Conservation (phyloP, 2,888 invertebrate genomes). For the Nomada hirtipes region DNA sequence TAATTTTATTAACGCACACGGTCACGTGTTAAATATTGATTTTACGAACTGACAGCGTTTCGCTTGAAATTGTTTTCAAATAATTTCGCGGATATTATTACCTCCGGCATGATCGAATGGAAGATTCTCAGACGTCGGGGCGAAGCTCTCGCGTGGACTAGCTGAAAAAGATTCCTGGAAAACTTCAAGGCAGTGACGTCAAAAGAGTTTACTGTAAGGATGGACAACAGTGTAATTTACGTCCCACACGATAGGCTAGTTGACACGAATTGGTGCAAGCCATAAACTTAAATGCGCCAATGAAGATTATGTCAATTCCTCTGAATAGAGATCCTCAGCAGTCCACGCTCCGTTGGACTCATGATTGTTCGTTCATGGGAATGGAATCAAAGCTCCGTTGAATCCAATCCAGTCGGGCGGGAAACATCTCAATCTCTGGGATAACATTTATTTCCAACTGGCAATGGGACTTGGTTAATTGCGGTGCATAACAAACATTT, state of each 20-base stretch:
- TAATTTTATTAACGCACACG: neutral
- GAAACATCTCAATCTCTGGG: no score
- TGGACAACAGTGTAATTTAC: conserved; percentile 24
- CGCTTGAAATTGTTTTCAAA: no score
- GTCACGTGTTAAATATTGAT: neutral
- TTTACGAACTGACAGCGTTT: no score
- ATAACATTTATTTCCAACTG: no score
- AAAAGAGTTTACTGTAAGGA: conserved; percentile 10
- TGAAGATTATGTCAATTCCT: conserved; percentile 26
- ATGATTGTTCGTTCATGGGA: neutral
- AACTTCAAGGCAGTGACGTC: conserved; percentile 18
- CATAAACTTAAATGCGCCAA: conserved; percentile 33
- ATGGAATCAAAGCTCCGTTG: neutral
- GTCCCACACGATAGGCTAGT: conserved; percentile 27
- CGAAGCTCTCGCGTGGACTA: neutral
- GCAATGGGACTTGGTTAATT: no score
- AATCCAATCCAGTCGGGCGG: no score
- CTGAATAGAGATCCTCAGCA: neutral
- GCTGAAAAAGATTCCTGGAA: neutral
- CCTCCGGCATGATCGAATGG: no score
- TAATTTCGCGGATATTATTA: no score
- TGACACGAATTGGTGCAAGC: conserved; percentile 37
- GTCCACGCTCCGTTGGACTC: neutral
- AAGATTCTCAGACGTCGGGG: no score
- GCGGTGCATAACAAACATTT: no score